Base-by-base conservation (phyloP, 2,888 invertebrate genomes). In the Eupithecia subumbrata region DNA sequence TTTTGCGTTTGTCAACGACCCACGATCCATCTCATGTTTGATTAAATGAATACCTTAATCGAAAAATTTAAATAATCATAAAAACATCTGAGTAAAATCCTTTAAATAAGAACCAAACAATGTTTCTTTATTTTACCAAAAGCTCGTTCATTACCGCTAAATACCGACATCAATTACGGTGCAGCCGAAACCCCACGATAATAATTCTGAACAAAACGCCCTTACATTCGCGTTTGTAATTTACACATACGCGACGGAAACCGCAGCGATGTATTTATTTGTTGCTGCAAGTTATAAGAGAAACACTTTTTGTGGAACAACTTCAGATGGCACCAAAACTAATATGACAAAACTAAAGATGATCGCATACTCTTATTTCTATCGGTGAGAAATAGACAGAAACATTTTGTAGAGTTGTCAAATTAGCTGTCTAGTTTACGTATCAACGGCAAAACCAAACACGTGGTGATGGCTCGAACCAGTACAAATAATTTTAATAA, bases 151-250 rank as follows among this genome's bases (percentile, higher is more conserved):
- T 68, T 34, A 63, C 72, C 66, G 73, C 74, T 79, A 78, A 81
- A 74, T 73, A 56, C 74, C 66, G 60, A 18, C 77, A 79, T 82
- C 79, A 76, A 76, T 80, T 78, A 76, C 67, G 34, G 56, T 74
- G 68, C 56, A 76, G 77, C 78, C 78, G 75, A 68, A 66, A 78
- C 74, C 78, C 76, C 73, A 63, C 75, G 71, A 78, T 78, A 79
- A 81, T 81, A 80, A 81, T 80, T 80, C 74, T 48, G 70, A 80
- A 87, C 85, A 82, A 88, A 90, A 89, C 85, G 87, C 86, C 87
- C 87, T 87, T 88, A 90, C 90, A 91, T 90, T 89, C 83, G 80
- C 83, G 82, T 81, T 81, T 85, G 89, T 90, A 90, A 92, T 91
- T 91, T 91, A 88, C 89, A 88, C 90, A 88, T 89, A 88, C 89